A percentile compares a stretch with the other conserved stretches of the same genome.
phyloP scores from a whole-genome alignment of 2,888 invertebrate species.

The Aricia artaxerxes region DNA sequence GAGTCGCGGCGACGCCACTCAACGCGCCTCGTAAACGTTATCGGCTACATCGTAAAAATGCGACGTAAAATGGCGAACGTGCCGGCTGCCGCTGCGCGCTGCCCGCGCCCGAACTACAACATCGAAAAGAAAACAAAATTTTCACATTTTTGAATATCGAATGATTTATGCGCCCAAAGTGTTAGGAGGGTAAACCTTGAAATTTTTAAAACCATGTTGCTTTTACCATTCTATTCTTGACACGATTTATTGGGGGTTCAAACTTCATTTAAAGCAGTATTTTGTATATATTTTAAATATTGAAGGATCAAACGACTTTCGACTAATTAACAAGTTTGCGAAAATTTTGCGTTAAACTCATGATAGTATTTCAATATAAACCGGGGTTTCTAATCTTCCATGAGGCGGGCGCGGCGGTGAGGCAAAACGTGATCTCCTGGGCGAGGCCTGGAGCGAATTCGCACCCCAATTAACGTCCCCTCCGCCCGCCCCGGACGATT shows the following conservation, averaged over 20 bases:
- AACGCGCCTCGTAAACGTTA: slow-evolving; percentile 77
- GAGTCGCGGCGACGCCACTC: slow-evolving; percentile 77
- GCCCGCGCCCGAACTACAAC: slow-evolving; percentile 26
- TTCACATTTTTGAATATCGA: slow-evolving; percentile 32
- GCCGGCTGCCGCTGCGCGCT: slow-evolving; percentile 45
- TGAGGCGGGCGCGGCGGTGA: slow-evolving; percentile 31
- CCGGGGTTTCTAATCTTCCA: slow-evolving; percentile 26
- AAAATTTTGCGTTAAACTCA: neutral
- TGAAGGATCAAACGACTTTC: neutral
- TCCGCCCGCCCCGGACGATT: slow-evolving; percentile 24
- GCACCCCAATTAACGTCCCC: slow-evolving; percentile 57
- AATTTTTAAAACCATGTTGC: slow-evolving; percentile 27
- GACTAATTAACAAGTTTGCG: neutral
- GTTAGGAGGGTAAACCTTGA: slow-evolving; percentile 5
- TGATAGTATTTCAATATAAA: slow-evolving; percentile 29
- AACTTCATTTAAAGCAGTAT: neutral
- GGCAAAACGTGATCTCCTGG: slow-evolving; percentile 32
- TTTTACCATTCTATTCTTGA: neutral
- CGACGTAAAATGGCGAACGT: slow-evolving; percentile 73
- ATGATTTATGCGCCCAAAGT: slow-evolving; percentile 23
- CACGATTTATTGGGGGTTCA: neutral
- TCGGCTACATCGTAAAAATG: slow-evolving; percentile 77
- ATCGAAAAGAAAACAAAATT: slow-evolving; percentile 7
- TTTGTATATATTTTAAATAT: neutral
- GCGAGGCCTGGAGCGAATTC: slow-evolving; percentile 49